Base-by-base conservation (phyloP, 2,888 invertebrate genomes). In the Pinctada fucata region DNA sequence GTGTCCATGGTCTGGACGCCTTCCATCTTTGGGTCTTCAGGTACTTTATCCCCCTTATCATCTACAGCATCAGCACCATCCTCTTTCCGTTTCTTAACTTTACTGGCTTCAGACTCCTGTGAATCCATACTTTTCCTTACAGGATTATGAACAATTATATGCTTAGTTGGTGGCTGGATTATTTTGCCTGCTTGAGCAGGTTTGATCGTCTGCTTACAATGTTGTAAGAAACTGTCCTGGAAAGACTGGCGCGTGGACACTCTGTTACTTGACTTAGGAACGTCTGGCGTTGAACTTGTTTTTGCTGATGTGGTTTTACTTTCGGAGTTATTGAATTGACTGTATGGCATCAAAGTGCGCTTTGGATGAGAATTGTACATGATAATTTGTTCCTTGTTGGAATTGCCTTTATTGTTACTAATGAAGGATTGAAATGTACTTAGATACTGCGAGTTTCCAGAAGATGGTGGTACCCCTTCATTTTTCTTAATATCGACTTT, bases 181-280 rank as follows among this genome's bases (percentile, higher is more conserved):
- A 31, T 31, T 31, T 31, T 31, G 31, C 31, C 31, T 31, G 31
- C 31, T 31, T 31, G 31, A 1, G 31, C 31, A 31, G 31, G 31
- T 31, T 31, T 31, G 31, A 31, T 31, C 1, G 31, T 31, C 31
- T 31, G 31, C 31, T 31, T 31, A 50, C 74, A 74, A 50, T 74
- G 74, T 16, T 48, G 48, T 48, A 74, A 51, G 45, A 74, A 74
- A 66, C 74, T 74, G 13, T 74, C 74, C 52, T 63, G 65, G 10
- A 74, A 74, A 10, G 74, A 50, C 3, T n/a, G 50, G 5, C 58
- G 58, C 6, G 58, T 58, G 6, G 58, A 10, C 58, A 58, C 13
- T 13, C 13, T 58, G 58, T 6, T 10, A 58, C 58, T 58, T 10
- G 58, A 58, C 6, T 0, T 58, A 58, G 58, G 58, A 10, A 58